phyloP scores from a whole-genome alignment of 2,888 invertebrate species.

The Trissoscelio sp. region DNA sequence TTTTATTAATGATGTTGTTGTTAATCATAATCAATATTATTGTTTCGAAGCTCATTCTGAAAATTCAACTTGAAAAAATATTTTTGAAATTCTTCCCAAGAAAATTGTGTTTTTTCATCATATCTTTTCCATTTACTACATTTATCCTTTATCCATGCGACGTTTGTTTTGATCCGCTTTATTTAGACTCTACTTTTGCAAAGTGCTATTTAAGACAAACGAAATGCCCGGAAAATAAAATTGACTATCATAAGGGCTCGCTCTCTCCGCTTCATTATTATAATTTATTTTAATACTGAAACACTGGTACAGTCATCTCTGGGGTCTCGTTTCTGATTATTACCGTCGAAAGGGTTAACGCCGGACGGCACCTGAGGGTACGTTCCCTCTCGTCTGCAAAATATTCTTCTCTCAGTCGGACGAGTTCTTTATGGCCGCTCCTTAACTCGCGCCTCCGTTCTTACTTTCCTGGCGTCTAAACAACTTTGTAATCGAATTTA shows the following conservation, averaged over 20 bases:
- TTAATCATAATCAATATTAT: too few species aligned
- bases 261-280: conserved; percentile 79
- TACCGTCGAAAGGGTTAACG: conserved; percentile 82
- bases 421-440: conserved; percentile 74
- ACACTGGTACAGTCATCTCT: conserved; percentile 77
- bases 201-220: conserved; percentile 20
- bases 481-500: conserved; percentile 27
- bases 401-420: conserved; percentile 65
- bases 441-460: conserved; percentile 68
- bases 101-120: neutral
- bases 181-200: neutral
- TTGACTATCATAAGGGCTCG: conserved; percentile 76
- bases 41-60: too few species aligned
- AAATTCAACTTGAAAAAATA: too few species aligned
- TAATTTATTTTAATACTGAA: conserved; percentile 81
- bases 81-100: neutral
- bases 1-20: too few species aligned
- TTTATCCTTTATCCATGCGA: too few species aligned
- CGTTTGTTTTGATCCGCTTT: neutral
- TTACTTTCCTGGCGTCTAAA: conserved; percentile 43
- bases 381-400: conserved; percentile 68
- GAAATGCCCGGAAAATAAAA: conserved; percentile 38
- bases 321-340: conserved; percentile 82
- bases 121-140: too few species aligned
- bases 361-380: conserved; percentile 81